Percentiles rank a stretch among this genome's conserved stretches.
Conservation (phyloP, 2,888 invertebrate species). For the Drosophila glabriapex region DNA sequence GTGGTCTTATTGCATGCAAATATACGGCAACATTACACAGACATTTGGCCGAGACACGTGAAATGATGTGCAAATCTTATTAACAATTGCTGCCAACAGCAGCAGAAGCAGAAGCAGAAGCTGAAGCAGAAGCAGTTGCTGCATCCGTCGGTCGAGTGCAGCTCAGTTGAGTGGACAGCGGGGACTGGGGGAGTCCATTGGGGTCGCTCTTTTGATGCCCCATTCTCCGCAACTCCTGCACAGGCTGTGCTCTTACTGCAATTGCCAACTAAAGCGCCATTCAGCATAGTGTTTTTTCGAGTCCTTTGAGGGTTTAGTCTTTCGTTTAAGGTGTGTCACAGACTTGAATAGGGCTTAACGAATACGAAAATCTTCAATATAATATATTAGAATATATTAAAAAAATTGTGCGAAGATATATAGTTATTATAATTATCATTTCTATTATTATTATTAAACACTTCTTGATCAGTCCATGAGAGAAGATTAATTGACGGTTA, state of each 20-base stretch:
- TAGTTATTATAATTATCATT: neutral
- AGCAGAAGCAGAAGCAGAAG: constrained; percentile 41
- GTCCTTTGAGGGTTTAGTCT: constrained; percentile 9
- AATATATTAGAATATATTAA: neutral
- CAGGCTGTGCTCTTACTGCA: constrained; percentile 5
- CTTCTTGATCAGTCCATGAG: neutral
- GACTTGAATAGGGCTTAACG: constrained; percentile 6
- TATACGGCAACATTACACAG: constrained; percentile 43
- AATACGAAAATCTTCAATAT: neutral
- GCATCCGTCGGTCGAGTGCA: constrained; percentile 41
- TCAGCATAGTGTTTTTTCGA: constrained; percentile 24
- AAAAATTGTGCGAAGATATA: neutral
- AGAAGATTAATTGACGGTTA: neutral
- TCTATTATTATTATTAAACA: neutral
- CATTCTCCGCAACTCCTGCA: neutral
- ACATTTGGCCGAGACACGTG: constrained; percentile 73
- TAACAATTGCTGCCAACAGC: constrained; percentile 78
- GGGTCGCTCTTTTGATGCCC: constrained; percentile 15
- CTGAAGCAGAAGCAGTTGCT: constrained; percentile 36
- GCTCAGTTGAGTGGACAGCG: constrained; percentile 15
- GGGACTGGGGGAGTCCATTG: constrained; percentile 12
- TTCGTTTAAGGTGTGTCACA: constrained; percentile 11
- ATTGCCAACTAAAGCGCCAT: constrained; percentile 34
- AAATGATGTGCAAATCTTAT: constrained; percentile 80
- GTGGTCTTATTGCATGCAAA: constrained; percentile 77